These are phyloP conservation scores for Phyllostomus hastatus DNA, from an alignment of 2,113 vertebrate species.

Conservation along the genomic window DNA sequence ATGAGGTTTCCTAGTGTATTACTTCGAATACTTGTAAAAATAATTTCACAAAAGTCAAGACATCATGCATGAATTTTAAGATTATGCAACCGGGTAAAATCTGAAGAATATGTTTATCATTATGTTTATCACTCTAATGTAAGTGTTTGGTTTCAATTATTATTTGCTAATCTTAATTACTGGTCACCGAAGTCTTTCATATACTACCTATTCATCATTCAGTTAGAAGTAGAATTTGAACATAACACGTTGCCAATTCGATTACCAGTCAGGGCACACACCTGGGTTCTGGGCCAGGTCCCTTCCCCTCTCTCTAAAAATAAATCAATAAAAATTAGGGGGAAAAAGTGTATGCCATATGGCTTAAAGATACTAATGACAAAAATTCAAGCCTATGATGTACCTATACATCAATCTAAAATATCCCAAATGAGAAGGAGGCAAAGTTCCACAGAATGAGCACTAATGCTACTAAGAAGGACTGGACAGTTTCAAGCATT, in stretches of 20 bases:
- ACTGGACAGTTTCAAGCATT: background rate
- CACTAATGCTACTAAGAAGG: background rate
- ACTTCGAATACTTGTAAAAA: background rate
- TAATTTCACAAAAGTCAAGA: background rate
- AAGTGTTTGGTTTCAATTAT: constrained; percentile 2
- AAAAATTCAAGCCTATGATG: background rate
- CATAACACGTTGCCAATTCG: background rate
- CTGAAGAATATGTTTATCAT: background rate
- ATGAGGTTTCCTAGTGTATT: background rate
- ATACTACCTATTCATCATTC: background rate
- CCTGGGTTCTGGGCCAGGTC: too few relatives aligned
- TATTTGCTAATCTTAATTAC: background rate
- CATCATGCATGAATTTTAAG: background rate
- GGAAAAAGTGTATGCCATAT: background rate
- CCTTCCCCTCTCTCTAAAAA: too few relatives aligned
- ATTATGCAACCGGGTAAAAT: background rate
- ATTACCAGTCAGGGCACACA: too few relatives aligned
- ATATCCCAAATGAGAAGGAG: background rate
- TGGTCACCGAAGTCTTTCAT: background rate
- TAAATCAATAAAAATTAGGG: too few relatives aligned
- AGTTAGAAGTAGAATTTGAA: constrained; percentile 20
- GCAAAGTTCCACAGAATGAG: background rate
- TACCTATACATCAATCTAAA: background rate
- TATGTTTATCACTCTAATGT: background rate
- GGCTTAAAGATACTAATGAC: background rate